Evolutionary conservation across 2,888 invertebrate genomes (phyloP), one percentile per base, ranked within the genome.

Genomic region (Synanthedon andrenaeformis): DNA sequence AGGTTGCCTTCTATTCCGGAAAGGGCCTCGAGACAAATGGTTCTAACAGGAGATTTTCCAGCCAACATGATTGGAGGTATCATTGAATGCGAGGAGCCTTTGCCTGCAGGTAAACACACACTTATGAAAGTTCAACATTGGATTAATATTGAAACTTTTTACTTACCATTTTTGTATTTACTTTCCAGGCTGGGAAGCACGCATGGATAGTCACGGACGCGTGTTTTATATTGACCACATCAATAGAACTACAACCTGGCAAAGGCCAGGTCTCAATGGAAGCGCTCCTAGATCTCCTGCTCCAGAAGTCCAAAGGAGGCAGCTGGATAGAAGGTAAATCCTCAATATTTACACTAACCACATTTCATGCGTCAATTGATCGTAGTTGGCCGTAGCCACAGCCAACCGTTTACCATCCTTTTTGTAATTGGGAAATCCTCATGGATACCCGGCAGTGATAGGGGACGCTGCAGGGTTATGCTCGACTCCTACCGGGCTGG

Each of bases 221-320:
- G 94, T 98, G 55, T 98, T 99, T 79, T 99, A 98, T 82, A 97
- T 99, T 56, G 98, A 99, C 83, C 99, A 99, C 75, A 91, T 95
- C n/a, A 96, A 96, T 67, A 90, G 98, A 42, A 96, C 95, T 4
- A 99, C 99, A 2, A 97, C 98, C 35, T 99, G 99, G 99, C 94
- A 95, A 69, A 89, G 96, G 57, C 97, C 97, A 0, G 90, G 90
- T 0, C 82, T 86, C 19, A 89, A 85, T 57, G 87, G 83, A 2
- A 69, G 79, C 52, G 72, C 84, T 17, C 82, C 87, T 0, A 70
- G 87, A 50, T 83, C 89, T 0, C 83, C 87, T 2, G 82, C 90
- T 67, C 91, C 91, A 8, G 91, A 92, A 61, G 88, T 93, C 59
- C 93, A 94, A 69, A 79, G 94, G 55, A 88, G 91, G 58, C 92